Percentiles rank a stretch among this genome's conserved stretches.
phyloP scores from a whole-genome alignment of 2,888 invertebrate genomes.

The Clanis bilineata region DNA sequence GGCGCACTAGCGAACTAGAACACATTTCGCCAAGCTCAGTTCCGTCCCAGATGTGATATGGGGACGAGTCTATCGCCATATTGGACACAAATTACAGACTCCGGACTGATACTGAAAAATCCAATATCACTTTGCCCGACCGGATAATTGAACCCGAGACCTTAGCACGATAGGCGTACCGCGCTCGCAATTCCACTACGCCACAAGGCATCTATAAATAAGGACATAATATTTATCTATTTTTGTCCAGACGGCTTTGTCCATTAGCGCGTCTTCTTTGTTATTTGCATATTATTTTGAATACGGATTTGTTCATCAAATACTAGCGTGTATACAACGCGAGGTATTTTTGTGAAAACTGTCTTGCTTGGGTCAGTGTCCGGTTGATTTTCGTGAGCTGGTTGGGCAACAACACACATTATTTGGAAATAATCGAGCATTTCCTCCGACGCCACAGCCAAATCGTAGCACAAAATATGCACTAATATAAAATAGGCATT shows the following conservation, averaged over 20 bases:
- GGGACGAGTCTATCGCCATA: no score
- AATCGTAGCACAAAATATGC: constrained; percentile 14
- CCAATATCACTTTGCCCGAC: no score
- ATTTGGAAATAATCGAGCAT: constrained; percentile 52
- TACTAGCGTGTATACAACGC: not conserved
- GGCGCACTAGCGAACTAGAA: no score
- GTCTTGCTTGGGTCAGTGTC: constrained; percentile 37
- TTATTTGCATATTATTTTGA: not conserved
- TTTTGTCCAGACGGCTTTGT: not conserved
- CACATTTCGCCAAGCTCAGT: no score
- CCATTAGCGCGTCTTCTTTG: not conserved
- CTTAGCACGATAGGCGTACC: no score
- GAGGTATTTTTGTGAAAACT: constrained; percentile 37
- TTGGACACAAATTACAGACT: no score
- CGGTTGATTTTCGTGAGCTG: constrained; percentile 42
- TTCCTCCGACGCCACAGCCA: constrained; percentile 38
- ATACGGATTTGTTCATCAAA: not conserved
- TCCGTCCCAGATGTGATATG: no score
- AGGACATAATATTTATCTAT: no score
- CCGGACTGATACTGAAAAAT: no score
- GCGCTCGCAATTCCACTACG: no score
- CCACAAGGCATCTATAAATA: no score
- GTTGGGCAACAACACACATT: constrained; percentile 39
- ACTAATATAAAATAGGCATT: not conserved
- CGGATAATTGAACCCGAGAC: no score